Conservation (phyloP, 2,113 vertebrate species). For the Ammodramus savannarum region DNA sequence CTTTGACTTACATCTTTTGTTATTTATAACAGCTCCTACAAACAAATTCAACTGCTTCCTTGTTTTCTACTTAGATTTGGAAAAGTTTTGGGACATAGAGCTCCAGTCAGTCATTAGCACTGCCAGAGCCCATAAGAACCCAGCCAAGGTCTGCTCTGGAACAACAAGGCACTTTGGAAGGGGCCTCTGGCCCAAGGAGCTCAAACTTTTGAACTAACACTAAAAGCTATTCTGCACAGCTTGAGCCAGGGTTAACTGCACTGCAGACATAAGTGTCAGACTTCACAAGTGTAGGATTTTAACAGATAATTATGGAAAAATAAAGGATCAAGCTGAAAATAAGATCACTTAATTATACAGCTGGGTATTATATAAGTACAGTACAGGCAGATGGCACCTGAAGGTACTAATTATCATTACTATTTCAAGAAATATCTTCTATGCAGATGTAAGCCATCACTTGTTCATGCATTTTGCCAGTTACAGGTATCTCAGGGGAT, state of each 20-base stretch:
- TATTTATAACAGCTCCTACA: neutral
- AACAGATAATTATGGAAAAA: neutral
- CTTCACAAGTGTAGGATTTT: neutral
- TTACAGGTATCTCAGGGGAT: neutral
- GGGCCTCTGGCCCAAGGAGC: neutral
- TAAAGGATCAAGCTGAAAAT: neutral
- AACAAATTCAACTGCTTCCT: neutral
- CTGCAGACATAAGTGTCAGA: neutral
- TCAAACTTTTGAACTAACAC: neutral
- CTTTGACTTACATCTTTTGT: neutral
- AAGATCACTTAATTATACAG: neutral
- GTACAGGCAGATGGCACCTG: neutral
- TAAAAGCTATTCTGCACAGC: neutral
- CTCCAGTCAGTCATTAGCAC: neutral
- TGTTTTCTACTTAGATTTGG: neutral
- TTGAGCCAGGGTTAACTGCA: neutral
- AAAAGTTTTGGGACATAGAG: neutral
- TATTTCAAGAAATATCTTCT: neutral
- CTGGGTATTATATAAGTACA: neutral
- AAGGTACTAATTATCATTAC: neutral
- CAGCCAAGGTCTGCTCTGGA: neutral
- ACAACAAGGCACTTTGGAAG: neutral
- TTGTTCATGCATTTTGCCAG: neutral
- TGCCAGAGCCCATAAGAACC: neutral
- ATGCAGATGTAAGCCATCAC: neutral